phyloP scores from a whole-genome alignment of 2,113 vertebrate species.

The Clarias batrachus region DNA sequence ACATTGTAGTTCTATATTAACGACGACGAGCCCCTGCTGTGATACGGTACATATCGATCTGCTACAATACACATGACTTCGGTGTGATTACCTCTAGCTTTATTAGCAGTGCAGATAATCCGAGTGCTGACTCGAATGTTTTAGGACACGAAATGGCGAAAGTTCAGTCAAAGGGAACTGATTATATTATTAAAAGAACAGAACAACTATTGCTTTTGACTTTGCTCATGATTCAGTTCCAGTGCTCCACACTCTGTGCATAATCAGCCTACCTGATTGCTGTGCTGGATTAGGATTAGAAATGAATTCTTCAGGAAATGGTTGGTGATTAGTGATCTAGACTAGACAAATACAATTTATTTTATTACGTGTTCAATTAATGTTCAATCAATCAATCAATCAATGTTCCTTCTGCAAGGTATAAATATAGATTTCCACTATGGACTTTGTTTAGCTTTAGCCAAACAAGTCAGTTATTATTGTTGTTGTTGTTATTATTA shows the following conservation, averaged over 20 bases:
- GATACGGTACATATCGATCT: conserved; percentile 7
- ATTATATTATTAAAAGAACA: background rate
- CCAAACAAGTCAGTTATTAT: conserved; percentile 64
- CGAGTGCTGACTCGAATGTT: conserved; percentile 2
- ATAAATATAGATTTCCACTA: conserved; percentile 69
- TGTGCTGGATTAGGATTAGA: conserved; percentile 10
- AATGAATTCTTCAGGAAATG: background rate
- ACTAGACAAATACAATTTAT: background rate
- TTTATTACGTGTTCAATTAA: background rate
- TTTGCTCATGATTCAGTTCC: background rate
- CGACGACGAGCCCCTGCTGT: background rate
- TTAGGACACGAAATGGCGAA: background rate
- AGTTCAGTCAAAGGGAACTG: background rate
- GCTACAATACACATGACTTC: background rate
- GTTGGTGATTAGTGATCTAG: background rate
- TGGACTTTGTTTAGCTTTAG: conserved; percentile 70
- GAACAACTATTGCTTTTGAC: background rate
- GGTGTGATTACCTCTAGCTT: background rate
- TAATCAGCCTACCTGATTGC: conserved; percentile 3
- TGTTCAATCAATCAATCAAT: no score
- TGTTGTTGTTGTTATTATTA: conserved; percentile 68
- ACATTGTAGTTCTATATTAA: conserved; percentile 7
- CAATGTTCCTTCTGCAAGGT: conserved; percentile 42
- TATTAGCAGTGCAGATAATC: conserved; percentile 17
- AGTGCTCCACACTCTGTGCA: background rate